Conservation (phyloP, 2,113 vertebrate species). For the Ahaetulla prasina region DNA sequence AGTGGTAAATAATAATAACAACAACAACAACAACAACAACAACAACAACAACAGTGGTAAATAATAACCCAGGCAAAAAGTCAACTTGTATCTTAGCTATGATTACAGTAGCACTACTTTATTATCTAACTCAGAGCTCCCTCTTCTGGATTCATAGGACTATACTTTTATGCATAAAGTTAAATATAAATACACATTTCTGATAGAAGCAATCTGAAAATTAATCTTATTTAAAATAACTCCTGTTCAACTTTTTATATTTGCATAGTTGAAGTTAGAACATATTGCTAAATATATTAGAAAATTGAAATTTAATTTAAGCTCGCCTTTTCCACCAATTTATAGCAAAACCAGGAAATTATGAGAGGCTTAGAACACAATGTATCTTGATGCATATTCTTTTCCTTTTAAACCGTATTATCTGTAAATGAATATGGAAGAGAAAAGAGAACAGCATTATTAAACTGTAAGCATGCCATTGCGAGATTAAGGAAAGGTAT, state of each 20-base stretch:
- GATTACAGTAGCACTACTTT: not conserved
- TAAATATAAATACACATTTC: not conserved
- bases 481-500: not conserved
- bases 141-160: slow-evolving; percentile 9
- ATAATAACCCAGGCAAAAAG: not conserved
- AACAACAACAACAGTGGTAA: too few species aligned
- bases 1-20: not conserved
- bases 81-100: too few species aligned
- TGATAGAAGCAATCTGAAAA: not conserved
- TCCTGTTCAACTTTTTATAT: not conserved
- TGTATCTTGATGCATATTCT: not conserved
- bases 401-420: not conserved
- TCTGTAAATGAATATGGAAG: not conserved
- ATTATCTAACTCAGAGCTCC: slow-evolving; percentile 23
- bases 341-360: not conserved
- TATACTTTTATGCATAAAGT: not conserved
- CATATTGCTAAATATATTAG: not conserved
- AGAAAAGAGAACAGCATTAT: not conserved
- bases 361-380: not conserved
- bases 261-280: not conserved
- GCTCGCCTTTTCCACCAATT: not conserved
- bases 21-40: too few species aligned
- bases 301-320: not conserved
- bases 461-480: not conserved
- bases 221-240: too few species aligned